Percentiles rank a stretch among this genome's conserved stretches.
Evolutionary conservation across 2,113 vertebrate genomes (phyloP).

Genomic region (Hoplias malabaricus): DNA sequence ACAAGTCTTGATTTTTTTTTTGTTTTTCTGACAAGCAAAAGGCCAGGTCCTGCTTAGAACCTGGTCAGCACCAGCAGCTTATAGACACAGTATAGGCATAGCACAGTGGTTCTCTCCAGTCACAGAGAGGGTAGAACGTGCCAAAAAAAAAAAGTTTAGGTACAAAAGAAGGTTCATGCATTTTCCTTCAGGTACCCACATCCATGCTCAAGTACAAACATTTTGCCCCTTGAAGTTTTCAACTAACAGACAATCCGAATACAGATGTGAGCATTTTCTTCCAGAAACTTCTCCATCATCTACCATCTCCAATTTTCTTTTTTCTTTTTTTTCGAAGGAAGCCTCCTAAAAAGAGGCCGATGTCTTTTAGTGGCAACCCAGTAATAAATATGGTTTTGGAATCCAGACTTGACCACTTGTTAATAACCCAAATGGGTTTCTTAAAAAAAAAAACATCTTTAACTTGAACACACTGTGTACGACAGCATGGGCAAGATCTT

Average conservation of each 20-base stretch:
- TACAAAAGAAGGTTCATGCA: slow-evolving; percentile 12
- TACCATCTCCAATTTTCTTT: background rate
- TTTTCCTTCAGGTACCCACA: slow-evolving; percentile 44
- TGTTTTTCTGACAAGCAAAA: slow-evolving; percentile 69
- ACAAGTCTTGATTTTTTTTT: slow-evolving; percentile 76
- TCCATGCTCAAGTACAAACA: slow-evolving; percentile 48
- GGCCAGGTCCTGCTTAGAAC: slow-evolving; percentile 55
- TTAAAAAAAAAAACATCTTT: slow-evolving; percentile 42
- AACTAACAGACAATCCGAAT: slow-evolving; percentile 34
- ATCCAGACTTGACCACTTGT: slow-evolving; percentile 54
- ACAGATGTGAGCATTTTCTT: background rate
- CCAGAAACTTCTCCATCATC: background rate
- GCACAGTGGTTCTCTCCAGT: slow-evolving; percentile 55
- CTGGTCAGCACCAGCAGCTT: slow-evolving; percentile 60
- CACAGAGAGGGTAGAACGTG: slow-evolving; percentile 26
- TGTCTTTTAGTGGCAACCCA: background rate
- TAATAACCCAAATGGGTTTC: slow-evolving; percentile 54
- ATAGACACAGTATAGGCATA: slow-evolving; percentile 57
- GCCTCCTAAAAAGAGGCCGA: background rate
- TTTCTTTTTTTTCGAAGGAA: background rate
- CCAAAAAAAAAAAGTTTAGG: slow-evolving; percentile 43
- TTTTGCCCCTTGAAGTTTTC: slow-evolving; percentile 33
- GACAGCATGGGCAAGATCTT: slow-evolving; percentile 24
- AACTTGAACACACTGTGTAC: slow-evolving; percentile 5
- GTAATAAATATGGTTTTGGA: slow-evolving; percentile 53